Evolutionary conservation across 2,797 vertebrate species (phyloP).

Genomic region (Gadopsis marmoratus): DNA sequence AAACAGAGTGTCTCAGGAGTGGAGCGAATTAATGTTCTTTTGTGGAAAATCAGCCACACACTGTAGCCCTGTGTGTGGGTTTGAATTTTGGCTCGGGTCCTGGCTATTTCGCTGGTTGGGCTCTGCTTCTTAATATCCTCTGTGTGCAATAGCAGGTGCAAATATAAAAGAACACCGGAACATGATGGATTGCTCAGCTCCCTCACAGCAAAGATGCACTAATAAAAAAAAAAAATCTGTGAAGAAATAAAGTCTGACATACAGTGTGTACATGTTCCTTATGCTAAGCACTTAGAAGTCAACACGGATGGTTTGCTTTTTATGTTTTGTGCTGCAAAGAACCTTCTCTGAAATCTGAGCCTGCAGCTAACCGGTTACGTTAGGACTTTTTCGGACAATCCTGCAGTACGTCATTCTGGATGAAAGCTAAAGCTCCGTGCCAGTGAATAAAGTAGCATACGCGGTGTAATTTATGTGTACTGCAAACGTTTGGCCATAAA

Average conservation of each 20-base stretch:
- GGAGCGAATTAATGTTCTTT: slow-evolving; percentile 51
- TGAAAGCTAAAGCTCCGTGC: background rate
- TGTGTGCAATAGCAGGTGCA: slow-evolving; percentile 52
- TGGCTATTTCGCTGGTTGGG: slow-evolving; percentile 40
- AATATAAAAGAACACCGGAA: slow-evolving; percentile 44
- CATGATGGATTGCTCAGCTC: slow-evolving; percentile 61
- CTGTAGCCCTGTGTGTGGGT: slow-evolving; percentile 50
- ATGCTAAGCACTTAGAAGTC: slow-evolving; percentile 23
- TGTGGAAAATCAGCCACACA: slow-evolving; percentile 45
- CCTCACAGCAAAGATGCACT: slow-evolving; percentile 44
- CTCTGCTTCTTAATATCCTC: slow-evolving; percentile 56
- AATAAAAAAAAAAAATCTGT: slow-evolving; percentile 37
- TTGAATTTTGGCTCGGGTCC: slow-evolving; percentile 45
- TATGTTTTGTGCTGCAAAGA: slow-evolving; percentile 1
- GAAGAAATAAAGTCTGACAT: slow-evolving; percentile 34
- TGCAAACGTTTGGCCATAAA: background rate
- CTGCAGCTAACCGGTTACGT: background rate
- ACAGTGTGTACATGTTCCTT: slow-evolving; percentile 11
- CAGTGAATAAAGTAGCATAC: background rate
- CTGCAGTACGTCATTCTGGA: slow-evolving; percentile 9
- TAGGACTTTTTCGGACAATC: slow-evolving; percentile 10
- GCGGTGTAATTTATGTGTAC: background rate
- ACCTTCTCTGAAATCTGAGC: slow-evolving; percentile 11
- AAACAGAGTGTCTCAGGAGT: slow-evolving; percentile 48
- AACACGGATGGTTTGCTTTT: background rate